Percentiles rank a stretch among this genome's conserved stretches.
Evolutionary conservation across 2,797 vertebrate species (phyloP).

Genomic region (Galaxias olidus): DNA sequence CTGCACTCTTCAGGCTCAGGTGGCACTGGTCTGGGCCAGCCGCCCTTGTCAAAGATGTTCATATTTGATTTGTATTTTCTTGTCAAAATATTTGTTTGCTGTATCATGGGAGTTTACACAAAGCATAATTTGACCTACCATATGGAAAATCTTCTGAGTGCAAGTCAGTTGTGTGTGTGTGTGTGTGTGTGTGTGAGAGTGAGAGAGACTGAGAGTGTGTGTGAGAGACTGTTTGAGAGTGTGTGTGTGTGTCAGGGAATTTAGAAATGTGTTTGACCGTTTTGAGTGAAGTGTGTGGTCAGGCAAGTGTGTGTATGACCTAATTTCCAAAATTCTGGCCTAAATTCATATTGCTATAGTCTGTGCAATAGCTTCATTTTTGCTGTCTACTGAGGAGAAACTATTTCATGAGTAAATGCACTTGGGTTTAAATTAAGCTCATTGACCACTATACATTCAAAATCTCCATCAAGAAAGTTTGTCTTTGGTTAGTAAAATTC

Average conservation of each 20-base stretch:
- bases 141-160: conserved; percentile 25
- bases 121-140: conserved; percentile 48
- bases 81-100: conserved; percentile 64
- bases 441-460: conserved; percentile 12
- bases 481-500: too few species aligned
- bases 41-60: conserved; percentile 60
- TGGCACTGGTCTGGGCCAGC: conserved; percentile 56
- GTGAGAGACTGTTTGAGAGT: conserved; percentile 27
- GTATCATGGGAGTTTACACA: conserved; percentile 60
- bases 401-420: conserved; percentile 48
- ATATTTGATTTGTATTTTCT: conserved; percentile 62
- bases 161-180: conserved; percentile 16
- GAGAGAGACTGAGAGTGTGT: too few species aligned
- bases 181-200: conserved; percentile 10
- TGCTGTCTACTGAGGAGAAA: conserved; percentile 58
- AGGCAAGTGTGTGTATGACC: background rate
- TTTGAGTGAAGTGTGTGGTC: conserved; percentile 22
- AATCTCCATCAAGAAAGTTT: background rate
- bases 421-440: conserved; percentile 17
- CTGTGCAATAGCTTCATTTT: conserved; percentile 66
- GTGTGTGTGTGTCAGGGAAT: background rate
- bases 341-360: conserved; percentile 44
- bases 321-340: background rate
- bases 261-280: conserved; percentile 11
- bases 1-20: conserved; percentile 61